Conservation (phyloP, 2,888 invertebrate species). For the Euphydryas editha region DNA sequence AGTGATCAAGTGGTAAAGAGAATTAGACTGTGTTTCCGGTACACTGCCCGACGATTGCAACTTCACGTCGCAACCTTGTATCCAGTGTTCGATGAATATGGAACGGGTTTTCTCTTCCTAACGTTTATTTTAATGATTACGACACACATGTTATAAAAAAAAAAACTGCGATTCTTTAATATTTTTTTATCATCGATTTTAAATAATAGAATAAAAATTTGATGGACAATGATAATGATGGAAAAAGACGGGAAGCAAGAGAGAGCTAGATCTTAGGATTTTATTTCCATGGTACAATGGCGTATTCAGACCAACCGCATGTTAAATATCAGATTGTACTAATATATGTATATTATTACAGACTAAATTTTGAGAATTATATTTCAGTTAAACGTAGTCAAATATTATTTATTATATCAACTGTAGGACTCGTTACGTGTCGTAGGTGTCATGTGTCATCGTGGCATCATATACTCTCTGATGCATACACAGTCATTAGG, state of each 20-base stretch:
- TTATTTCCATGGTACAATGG: too few relatives aligned
- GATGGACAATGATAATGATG: not conserved
- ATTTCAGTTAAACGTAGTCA: too few relatives aligned
- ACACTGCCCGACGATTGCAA: slow-evolving; percentile 19
- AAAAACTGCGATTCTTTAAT: not conserved
- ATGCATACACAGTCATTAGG: too few relatives aligned
- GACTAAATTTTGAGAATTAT: too few relatives aligned
- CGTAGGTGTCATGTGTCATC: too few relatives aligned
- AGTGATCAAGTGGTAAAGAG: slow-evolving; percentile 36
- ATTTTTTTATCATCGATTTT: not conserved
- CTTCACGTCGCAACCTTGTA: slow-evolving; percentile 8
- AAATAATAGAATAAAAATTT: not conserved
- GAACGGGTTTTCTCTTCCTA: slow-evolving; percentile 23
- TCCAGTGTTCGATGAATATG: slow-evolving; percentile 21
- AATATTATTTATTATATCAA: too few relatives aligned
- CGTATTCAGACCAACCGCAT: too few relatives aligned
- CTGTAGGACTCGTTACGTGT: too few relatives aligned
- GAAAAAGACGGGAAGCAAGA: not conserved
- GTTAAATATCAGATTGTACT: too few relatives aligned
- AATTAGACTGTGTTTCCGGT: slow-evolving; percentile 34
- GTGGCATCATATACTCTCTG: too few relatives aligned
- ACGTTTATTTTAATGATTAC: not conserved
- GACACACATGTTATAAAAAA: not conserved
- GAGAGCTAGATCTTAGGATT: too few relatives aligned
- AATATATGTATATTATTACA: too few relatives aligned